Evolutionary conservation across 2,797 vertebrate species (phyloP).

Genomic region (Bovichtus variegatus): DNA sequence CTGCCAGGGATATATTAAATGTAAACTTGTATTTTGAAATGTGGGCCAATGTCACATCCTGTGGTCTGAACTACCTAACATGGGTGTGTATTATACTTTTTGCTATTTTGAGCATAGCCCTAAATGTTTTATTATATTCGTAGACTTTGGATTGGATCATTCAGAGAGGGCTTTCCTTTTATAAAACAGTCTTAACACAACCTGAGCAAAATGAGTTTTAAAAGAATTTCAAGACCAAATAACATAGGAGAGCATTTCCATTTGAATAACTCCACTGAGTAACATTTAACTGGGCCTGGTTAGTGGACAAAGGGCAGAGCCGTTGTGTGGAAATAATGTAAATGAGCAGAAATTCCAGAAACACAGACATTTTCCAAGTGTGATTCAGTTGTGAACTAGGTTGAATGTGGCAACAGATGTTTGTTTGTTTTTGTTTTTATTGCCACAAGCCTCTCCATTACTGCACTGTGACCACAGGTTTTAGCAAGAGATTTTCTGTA

Average conservation of each 20-base stretch:
- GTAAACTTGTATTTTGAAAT: not conserved
- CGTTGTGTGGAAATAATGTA: conserved; percentile 16
- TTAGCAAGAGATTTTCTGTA: not conserved
- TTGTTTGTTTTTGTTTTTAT: not conserved
- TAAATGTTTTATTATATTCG: not conserved
- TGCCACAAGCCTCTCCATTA: not conserved
- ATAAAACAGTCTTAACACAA: not conserved
- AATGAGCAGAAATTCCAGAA: not conserved
- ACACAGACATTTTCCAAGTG: not conserved
- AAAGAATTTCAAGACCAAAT: not conserved
- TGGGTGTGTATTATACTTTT: not conserved
- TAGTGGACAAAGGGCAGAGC: not conserved
- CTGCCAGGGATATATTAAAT: not conserved
- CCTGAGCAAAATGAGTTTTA: not conserved
- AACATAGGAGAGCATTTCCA: not conserved
- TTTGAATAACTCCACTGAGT: not conserved
- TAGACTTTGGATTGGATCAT: not conserved
- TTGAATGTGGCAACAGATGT: not conserved
- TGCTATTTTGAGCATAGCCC: not conserved
- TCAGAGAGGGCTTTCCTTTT: not conserved
- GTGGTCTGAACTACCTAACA: not conserved
- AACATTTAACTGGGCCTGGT: not conserved
- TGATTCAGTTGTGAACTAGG: not conserved
- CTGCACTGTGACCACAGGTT: not conserved
- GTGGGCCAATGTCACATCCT: not conserved